These are phyloP conservation scores for Campoplex nolae DNA, from an alignment of 2,888 invertebrate genomes.

Conservation along the genomic window DNA sequence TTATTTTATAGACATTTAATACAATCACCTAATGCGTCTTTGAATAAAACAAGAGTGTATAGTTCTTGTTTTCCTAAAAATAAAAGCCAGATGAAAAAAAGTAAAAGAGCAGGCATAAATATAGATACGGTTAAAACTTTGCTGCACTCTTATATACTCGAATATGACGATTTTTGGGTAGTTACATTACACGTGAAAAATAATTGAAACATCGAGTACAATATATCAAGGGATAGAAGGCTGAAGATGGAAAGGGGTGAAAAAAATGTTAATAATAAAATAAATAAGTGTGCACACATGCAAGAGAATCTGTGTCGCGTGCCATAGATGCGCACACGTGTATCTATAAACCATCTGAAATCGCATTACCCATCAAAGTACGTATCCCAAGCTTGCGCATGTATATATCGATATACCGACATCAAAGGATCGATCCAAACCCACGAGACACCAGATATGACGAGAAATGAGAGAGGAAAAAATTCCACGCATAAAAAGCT, in stretches of 20 bases:
- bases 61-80: neutral
- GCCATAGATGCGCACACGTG: constrained; percentile 61
- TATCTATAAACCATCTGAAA: constrained; percentile 67
- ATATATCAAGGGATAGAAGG: neutral
- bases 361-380: constrained; percentile 66
- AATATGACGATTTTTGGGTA: no score
- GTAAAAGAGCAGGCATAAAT: neutral
- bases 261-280: neutral
- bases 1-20: neutral
- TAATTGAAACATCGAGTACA: constrained; percentile 1
- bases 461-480: constrained; percentile 49
- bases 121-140: no score
- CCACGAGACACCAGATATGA: constrained; percentile 48
- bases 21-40: neutral
- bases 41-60: neutral
- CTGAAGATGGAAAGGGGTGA: neutral
- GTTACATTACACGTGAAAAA: constrained; percentile 28
- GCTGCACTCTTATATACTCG: no score
- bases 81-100: neutral
- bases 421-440: constrained; percentile 63
- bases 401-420: constrained; percentile 54
- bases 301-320: constrained; percentile 63
- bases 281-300: constrained; percentile 53
- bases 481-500: constrained; percentile 62
- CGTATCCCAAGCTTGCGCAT: constrained; percentile 15